Evolutionary conservation across 1,140 invertebrate species (phyloP).

Genomic region (Drosophila ercepeae): DNA sequence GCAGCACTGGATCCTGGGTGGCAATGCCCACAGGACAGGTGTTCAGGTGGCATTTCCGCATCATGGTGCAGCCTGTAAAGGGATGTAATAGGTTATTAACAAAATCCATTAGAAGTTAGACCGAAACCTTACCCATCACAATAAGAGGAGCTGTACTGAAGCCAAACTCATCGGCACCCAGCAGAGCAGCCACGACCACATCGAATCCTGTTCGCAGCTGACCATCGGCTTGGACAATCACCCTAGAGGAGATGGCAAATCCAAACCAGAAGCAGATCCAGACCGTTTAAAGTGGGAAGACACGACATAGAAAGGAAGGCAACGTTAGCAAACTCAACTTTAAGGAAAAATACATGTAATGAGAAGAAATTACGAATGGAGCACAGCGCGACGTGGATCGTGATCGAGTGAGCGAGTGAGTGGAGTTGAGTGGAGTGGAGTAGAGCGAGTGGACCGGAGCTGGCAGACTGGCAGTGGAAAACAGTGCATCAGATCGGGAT

Average conservation of each 20-base stretch:
- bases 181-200: constrained; percentile 96
- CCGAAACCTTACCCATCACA: constrained; percentile 88
- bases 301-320: constrained; percentile 76
- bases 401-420: constrained; percentile 69
- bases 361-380: constrained; percentile 83
- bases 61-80: constrained; percentile 96
- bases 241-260: constrained; percentile 84
- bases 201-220: constrained; percentile 97
- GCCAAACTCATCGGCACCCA: constrained; percentile 99
- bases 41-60: constrained; percentile 99
- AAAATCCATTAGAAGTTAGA: background rate
- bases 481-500: constrained; percentile 10
- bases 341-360: constrained; percentile 48
- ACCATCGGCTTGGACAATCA: constrained; percentile 97
- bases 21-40: constrained; percentile 99
- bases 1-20: constrained; percentile 97
- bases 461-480: constrained; percentile 19
- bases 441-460: constrained; percentile 44
- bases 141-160: constrained; percentile 99
- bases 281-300: constrained; percentile 55
- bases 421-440: constrained; percentile 30
- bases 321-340: constrained; percentile 54
- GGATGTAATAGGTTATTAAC: background rate
- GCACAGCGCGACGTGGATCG: constrained; percentile 72
- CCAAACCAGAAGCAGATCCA: background rate